These are phyloP conservation scores for Pogona vitticeps DNA, from an alignment of 2,113 vertebrate genomes.

Conservation along the genomic window DNA sequence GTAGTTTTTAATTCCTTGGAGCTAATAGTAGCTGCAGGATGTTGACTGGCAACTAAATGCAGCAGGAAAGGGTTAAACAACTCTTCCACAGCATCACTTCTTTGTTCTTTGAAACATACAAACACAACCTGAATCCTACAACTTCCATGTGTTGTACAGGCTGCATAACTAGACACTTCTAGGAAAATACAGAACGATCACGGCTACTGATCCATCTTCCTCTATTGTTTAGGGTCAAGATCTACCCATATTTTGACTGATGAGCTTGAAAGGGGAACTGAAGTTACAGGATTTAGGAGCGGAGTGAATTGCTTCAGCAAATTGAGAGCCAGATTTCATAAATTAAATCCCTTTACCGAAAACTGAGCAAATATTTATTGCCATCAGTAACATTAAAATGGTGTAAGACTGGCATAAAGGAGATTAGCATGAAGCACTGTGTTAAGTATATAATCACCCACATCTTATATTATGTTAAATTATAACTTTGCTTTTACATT, in stretches of 20 bases:
- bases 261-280: too few species aligned
- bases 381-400: constrained; percentile 35
- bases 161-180: background rate
- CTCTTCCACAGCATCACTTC: too few species aligned
- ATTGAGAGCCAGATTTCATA: constrained; percentile 39
- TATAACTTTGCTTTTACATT: constrained; percentile 41
- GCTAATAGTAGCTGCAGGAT: too few species aligned
- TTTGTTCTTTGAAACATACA: too few species aligned
- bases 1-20: too few species aligned
- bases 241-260: constrained; percentile 9
- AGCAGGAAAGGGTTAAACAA: too few species aligned
- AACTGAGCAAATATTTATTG: constrained; percentile 32
- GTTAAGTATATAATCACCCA: background rate
- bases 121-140: background rate
- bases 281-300: background rate
- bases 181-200: background rate
- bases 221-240: constrained; percentile 49
- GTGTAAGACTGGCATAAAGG: constrained; percentile 2
- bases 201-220: constrained; percentile 3
- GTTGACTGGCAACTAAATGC: too few species aligned
- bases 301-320: background rate
- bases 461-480: constrained; percentile 5
- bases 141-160: background rate
- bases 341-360: constrained; percentile 39
- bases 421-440: constrained; percentile 6